Evolutionary conservation across 2,113 vertebrate species (phyloP).

Genomic region (Rhinopomastus cyanomelas): DNA sequence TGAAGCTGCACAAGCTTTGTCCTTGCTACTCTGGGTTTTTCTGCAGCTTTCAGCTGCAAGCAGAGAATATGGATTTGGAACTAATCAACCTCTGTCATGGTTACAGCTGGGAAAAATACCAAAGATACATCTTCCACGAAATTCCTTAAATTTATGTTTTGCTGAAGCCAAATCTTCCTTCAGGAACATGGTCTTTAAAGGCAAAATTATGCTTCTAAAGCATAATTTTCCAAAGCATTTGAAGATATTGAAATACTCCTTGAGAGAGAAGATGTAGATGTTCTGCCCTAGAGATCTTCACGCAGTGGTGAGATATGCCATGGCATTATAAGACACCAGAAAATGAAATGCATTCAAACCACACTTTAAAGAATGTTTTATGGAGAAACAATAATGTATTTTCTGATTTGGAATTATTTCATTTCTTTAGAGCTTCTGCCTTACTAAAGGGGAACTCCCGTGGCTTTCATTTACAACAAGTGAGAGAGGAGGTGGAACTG

Average conservation of each 20-base stretch:
- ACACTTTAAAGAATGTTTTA: background rate
- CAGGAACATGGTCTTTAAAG: background rate
- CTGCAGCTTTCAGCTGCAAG: background rate
- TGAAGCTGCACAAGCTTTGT: background rate
- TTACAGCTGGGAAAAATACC: background rate
- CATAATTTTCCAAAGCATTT: background rate
- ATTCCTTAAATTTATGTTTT: background rate
- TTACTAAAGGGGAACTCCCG: background rate
- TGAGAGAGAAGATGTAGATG: background rate
- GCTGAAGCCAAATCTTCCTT: background rate
- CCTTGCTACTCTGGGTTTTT: background rate
- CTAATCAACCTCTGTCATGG: background rate
- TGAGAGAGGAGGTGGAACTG: background rate
- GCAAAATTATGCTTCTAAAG: background rate
- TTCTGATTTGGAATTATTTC: background rate
- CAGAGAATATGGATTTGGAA: background rate
- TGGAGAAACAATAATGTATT: background rate
- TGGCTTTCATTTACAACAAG: background rate
- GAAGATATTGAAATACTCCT: background rate
- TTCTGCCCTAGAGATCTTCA: background rate
- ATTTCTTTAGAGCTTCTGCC: background rate
- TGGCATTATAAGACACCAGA: background rate
- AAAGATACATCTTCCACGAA: background rate
- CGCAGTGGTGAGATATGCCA: background rate
- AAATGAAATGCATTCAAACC: background rate